These are phyloP conservation scores for Hylomyscus alleni DNA, from an alignment of 2,797 vertebrate species.

Conservation along the genomic window DNA sequence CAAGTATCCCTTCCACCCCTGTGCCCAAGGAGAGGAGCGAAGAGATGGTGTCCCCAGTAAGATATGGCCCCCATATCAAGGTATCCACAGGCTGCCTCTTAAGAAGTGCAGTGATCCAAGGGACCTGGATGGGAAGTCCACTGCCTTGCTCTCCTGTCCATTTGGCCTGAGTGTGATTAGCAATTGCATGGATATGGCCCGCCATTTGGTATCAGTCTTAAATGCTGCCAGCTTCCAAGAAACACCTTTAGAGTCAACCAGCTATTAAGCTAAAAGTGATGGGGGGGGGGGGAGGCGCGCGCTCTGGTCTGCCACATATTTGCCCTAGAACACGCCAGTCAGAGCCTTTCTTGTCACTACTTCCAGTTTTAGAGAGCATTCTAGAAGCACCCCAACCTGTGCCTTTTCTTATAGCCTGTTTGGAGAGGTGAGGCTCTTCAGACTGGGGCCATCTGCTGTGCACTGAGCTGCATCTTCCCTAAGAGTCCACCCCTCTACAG, in stretches of 20 bases:
- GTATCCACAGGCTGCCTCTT: background rate
- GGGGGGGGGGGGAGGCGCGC: too few species aligned
- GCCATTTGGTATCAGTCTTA: background rate
- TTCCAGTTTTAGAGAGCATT: slow-evolving; percentile 22
- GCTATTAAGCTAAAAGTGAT: background rate
- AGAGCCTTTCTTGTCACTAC: background rate
- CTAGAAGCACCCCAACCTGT: background rate
- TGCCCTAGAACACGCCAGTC: background rate
- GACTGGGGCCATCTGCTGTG: background rate
- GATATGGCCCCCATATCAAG: background rate
- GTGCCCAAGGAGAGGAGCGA: background rate
- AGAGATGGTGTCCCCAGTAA: background rate
- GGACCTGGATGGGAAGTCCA: background rate
- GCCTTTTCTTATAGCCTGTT: background rate
- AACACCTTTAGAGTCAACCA: background rate
- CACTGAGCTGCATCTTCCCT: too few species aligned
- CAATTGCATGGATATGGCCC: background rate
- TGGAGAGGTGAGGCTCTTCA: background rate
- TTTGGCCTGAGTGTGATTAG: too few species aligned
- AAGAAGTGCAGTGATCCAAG: background rate
- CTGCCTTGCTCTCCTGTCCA: background rate
- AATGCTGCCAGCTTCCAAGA: slow-evolving; percentile 42
- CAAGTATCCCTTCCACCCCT: background rate
- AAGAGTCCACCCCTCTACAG: accelerated
- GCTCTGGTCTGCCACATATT: background rate